Percentiles rank a stretch among this genome's conserved stretches.
Evolutionary conservation across 2,113 vertebrate species (phyloP).

Genomic region (Tympanuchus pallidicinctus): DNA sequence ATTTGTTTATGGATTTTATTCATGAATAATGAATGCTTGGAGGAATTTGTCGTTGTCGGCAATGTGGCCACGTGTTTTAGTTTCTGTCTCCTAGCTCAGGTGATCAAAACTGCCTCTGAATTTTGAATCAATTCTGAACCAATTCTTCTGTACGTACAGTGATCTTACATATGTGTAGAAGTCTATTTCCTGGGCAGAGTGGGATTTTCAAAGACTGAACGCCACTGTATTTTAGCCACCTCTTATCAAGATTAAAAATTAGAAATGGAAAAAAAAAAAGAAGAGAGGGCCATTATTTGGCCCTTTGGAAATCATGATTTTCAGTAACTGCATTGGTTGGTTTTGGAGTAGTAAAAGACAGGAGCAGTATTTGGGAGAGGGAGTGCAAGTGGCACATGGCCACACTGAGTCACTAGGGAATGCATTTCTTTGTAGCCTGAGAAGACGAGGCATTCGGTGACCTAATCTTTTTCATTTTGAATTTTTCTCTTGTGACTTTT

Average conservation of each 20-base stretch:
- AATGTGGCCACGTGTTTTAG: background rate
- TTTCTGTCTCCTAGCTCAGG: background rate
- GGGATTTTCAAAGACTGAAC: background rate
- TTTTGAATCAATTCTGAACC: background rate
- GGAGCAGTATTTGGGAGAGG: background rate
- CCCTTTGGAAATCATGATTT: background rate
- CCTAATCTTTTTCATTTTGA: background rate
- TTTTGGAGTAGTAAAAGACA: background rate
- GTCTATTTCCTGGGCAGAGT: background rate
- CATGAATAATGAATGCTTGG: background rate
- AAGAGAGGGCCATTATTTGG: background rate
- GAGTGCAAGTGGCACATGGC: background rate
- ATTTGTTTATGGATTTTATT: background rate
- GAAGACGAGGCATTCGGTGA: slow-evolving; percentile 2
- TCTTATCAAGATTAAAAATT: background rate
- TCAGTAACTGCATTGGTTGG: background rate
- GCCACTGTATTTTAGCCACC: background rate
- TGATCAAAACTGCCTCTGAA: background rate
- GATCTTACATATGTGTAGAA: background rate
- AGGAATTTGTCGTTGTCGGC: background rate
- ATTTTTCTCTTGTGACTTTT: background rate
- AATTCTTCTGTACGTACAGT: background rate
- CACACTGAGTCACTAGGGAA: slow-evolving; percentile 6
- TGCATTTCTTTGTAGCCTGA: background rate
- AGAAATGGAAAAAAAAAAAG: background rate